Evolutionary conservation across 2,888 invertebrate species (phyloP).

Genomic region (Watsonalla cultraria): DNA sequence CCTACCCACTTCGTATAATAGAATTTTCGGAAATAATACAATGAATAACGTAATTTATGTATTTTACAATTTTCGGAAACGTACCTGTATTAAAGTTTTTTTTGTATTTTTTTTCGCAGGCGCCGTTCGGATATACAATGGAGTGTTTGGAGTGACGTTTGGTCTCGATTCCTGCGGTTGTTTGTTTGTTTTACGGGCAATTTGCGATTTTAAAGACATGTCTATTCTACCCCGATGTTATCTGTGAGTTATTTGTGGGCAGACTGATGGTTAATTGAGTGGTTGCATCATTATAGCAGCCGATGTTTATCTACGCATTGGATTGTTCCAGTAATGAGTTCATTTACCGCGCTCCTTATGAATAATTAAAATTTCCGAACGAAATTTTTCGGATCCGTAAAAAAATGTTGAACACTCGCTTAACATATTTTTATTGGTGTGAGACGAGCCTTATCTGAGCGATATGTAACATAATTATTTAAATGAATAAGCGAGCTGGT

Average conservation of each 20-base stretch:
- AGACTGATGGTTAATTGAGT: constrained; percentile 49
- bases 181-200: constrained; percentile 73
- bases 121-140: constrained; percentile 23
- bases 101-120: constrained; percentile 31
- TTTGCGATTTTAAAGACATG: constrained; percentile 59
- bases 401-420: constrained; percentile 38
- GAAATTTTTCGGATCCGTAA: constrained; percentile 40
- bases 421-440: constrained; percentile 42
- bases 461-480: neutral
- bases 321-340: constrained; percentile 60
- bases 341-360: constrained; percentile 62
- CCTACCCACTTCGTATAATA: constrained; percentile 67
- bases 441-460: constrained; percentile 34
- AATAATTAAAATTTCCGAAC: constrained; percentile 53
- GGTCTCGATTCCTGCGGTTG: constrained; percentile 59
- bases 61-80: constrained; percentile 68
- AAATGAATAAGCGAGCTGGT: neutral
- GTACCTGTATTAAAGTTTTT: constrained; percentile 45
- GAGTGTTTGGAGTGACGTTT: constrained; percentile 61
- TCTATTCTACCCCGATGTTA: constrained; percentile 43
- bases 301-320: constrained; percentile 61
- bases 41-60: constrained; percentile 73
- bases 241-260: constrained; percentile 33
- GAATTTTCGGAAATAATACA: constrained; percentile 75
- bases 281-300: constrained; percentile 47